Evolutionary conservation across 2,113 vertebrate species (phyloP).

Genomic region (Strix aluco): DNA sequence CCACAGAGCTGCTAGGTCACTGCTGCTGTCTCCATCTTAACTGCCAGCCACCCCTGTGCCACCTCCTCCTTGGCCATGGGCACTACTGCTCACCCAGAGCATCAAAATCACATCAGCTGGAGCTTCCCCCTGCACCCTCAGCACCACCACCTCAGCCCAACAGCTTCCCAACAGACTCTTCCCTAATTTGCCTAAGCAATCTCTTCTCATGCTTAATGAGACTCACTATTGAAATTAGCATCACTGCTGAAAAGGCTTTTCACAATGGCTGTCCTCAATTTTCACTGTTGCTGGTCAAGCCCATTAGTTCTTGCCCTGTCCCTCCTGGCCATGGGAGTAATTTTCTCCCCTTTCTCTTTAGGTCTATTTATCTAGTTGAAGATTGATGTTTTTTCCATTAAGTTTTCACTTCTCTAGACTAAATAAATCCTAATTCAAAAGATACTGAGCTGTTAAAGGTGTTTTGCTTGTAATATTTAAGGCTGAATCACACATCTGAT

Average conservation of each 20-base stretch:
- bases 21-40: neutral
- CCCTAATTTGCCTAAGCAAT: neutral
- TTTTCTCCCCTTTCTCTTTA: neutral
- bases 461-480: neutral
- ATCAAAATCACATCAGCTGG: neutral
- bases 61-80: accelerated
- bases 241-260: neutral
- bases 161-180: neutral
- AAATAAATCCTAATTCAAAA: neutral
- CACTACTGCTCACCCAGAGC: neutral
- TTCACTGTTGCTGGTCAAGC: neutral
- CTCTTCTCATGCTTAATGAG: neutral
- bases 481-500: neutral
- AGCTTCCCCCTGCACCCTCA: neutral
- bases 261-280: accelerated
- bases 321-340: neutral
- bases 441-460: neutral
- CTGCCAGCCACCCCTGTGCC: no score
- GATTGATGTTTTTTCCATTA: neutral
- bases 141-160: neutral
- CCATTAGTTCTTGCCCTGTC: neutral
- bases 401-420: neutral
- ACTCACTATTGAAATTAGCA: neutral
- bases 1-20: neutral
- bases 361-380: neutral